Base-by-base conservation (phyloP, 2,888 invertebrate species). In the Celastrina argiolus region DNA sequence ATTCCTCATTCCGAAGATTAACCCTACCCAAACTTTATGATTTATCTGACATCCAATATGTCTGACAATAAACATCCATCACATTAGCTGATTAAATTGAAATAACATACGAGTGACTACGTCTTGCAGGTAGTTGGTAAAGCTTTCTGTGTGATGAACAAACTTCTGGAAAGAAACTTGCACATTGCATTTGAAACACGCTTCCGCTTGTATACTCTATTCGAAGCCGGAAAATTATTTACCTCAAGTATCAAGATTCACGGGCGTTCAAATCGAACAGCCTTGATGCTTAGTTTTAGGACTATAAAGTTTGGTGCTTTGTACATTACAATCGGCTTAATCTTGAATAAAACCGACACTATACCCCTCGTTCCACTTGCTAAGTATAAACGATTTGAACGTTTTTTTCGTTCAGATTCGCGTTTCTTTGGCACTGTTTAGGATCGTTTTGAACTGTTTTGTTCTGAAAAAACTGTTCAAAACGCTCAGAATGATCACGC, bases 71-170 rank as follows among this genome's bases (percentile, higher is more conserved):
- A 51, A 51, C 36, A 61, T 18, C 22, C 36, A 18, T 36, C 14
- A 39, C 39, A 61, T 61, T 61, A 61, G 36, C 36, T 61, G 61
- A 61, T 61, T 61, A 61, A 61, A 61, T 61, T 61, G 61, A 61
- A 61, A 36, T 59, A 59, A 36, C 61, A 61, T 39, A 36, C 36
- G 61, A 61, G 61, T 61, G 34, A 39, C 22, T 61, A 61, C 61
- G 59, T 59, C 36, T 39, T 34, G 12, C 7, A n/a, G 10, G 51
- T 51, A 61, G 61, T 61, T 61, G 14, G 14, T 22, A 22, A 39
- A 61, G 61, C 61, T 61, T 14, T 61, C 36, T 61, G 22, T 61
- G 39, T 39, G 61, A 61, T 61, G 61, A 61, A 39, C 36, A 61
- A 61, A 61, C 36, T 61, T 61, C 61, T 16, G 36, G 31, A 59